Evolutionary conservation across 1,140 invertebrate species (phyloP).

Genomic region (Anoplophora glabripennis): DNA sequence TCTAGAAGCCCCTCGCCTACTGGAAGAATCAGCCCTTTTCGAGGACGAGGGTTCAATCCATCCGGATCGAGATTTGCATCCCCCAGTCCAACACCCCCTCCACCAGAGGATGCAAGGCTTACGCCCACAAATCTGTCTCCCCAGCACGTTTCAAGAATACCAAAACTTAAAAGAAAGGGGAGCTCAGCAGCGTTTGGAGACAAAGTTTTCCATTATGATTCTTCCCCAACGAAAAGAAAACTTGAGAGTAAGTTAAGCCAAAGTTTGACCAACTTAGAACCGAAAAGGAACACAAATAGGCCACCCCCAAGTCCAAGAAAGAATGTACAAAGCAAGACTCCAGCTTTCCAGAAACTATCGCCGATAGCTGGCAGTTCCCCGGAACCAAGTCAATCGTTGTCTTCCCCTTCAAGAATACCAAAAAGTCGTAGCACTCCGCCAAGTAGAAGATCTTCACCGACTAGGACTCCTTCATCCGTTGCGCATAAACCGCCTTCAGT

Average conservation of each 20-base stretch:
- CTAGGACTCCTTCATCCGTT: slow-evolving; percentile 9
- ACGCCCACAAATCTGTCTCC: slow-evolving; percentile 10
- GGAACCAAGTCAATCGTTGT: slow-evolving; percentile 45
- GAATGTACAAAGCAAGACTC: slow-evolving; percentile 3
- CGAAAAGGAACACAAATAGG: slow-evolving; percentile 22
- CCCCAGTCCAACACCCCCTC: slow-evolving; percentile 40
- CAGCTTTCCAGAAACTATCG: slow-evolving; percentile 41
- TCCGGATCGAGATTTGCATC: slow-evolving; percentile 43
- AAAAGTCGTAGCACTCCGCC: slow-evolving; percentile 38
- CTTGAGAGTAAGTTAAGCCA: slow-evolving; percentile 37
- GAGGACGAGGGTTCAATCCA: slow-evolving; percentile 57
- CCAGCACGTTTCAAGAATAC: slow-evolving; percentile 29
- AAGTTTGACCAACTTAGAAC: slow-evolving; percentile 44
- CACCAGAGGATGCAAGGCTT: slow-evolving; percentile 25
- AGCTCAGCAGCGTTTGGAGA: slow-evolving; percentile 33
- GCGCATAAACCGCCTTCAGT: slow-evolving; percentile 5
- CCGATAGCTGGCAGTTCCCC: slow-evolving; percentile 46
- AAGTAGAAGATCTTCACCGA: slow-evolving; percentile 39
- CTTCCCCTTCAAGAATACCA: slow-evolving; percentile 45
- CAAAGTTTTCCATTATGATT: slow-evolving; percentile 25
- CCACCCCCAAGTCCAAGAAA: slow-evolving; percentile 34
- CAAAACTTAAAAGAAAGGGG: slow-evolving; percentile 29
- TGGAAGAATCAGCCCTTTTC: slow-evolving; percentile 57
- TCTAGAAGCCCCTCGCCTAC: slow-evolving; percentile 50
- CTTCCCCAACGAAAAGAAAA: slow-evolving; percentile 17